Conservation (phyloP, 30 jellyfish, hydroid and myxozoan species). For the Morbakka virulenta region DNA sequence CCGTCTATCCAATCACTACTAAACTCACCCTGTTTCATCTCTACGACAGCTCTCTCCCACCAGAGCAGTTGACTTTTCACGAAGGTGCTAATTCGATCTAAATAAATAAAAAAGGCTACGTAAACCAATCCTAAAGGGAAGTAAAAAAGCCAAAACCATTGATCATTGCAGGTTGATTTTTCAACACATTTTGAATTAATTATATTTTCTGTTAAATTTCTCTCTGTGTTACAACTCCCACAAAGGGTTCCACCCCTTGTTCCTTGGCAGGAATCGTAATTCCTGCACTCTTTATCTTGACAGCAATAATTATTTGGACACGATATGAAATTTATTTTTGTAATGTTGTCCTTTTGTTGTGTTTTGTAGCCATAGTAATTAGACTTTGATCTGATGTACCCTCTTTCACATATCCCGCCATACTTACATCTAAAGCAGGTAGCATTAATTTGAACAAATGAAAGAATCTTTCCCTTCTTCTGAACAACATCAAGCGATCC, state of each 20-base stretch:
- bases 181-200: slow-evolving; percentile 71
- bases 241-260: slow-evolving; percentile 65
- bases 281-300: slow-evolving; percentile 58
- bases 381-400: slow-evolving; percentile 67
- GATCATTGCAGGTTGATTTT: slow-evolving; percentile 54
- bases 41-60: slow-evolving; percentile 54
- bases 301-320: slow-evolving; percentile 95
- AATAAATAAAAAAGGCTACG: slow-evolving; percentile 68
- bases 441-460: slow-evolving; percentile 17
- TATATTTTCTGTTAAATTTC: slow-evolving; percentile 59
- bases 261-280: slow-evolving; percentile 70
- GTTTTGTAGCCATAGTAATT: slow-evolving; percentile 77
- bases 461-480: slow-evolving; percentile 9
- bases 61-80: slow-evolving; percentile 66
- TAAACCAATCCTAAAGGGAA: slow-evolving; percentile 63
- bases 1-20: not conserved
- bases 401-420: slow-evolving; percentile 90
- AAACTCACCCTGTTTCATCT: not conserved
- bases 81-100: slow-evolving; percentile 63
- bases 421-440: slow-evolving; percentile 71
- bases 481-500: slow-evolving; percentile 54
- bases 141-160: slow-evolving; percentile 87
- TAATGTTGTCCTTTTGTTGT: slow-evolving; percentile 53
- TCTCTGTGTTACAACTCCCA: slow-evolving; percentile 78
- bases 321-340: slow-evolving; percentile 67